Conservation (phyloP, 2,113 vertebrate species). For the Mastomys coucha region DNA sequence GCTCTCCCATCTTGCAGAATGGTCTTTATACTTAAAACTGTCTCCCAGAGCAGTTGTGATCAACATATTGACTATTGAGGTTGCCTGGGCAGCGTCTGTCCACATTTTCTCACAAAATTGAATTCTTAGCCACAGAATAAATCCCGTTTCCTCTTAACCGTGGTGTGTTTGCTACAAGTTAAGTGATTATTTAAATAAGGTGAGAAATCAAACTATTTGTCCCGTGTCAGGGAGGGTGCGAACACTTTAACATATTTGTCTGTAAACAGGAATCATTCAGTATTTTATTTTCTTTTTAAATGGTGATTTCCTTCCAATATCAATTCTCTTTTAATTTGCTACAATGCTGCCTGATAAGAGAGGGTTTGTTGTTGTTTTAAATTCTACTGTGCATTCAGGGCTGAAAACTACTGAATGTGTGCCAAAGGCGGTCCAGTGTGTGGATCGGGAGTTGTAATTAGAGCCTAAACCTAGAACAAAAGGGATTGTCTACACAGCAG, state of each 20-base stretch:
- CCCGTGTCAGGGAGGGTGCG: background rate
- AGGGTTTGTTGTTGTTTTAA: background rate
- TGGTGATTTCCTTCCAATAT: background rate
- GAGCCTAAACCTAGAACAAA: background rate
- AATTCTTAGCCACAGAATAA: background rate
- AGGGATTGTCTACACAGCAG: background rate
- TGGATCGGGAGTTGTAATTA: background rate
- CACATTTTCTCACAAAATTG: background rate
- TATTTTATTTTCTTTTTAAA: background rate
- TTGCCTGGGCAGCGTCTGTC: background rate
- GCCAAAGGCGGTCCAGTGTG: background rate
- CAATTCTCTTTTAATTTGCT: background rate
- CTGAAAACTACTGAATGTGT: background rate
- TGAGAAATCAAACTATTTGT: background rate
- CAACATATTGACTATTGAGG: background rate
- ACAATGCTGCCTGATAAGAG: background rate
- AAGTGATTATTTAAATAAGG: background rate
- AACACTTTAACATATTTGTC: background rate
- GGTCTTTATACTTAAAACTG: background rate
- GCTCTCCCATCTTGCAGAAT: background rate
- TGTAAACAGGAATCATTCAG: background rate
- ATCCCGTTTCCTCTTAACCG: background rate
- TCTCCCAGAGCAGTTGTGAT: background rate
- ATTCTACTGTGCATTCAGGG: background rate
- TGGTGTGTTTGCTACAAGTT: background rate